Evolutionary conservation across 1,140 invertebrate species (phyloP).

Genomic region (Acromyrmex charruanus): DNA sequence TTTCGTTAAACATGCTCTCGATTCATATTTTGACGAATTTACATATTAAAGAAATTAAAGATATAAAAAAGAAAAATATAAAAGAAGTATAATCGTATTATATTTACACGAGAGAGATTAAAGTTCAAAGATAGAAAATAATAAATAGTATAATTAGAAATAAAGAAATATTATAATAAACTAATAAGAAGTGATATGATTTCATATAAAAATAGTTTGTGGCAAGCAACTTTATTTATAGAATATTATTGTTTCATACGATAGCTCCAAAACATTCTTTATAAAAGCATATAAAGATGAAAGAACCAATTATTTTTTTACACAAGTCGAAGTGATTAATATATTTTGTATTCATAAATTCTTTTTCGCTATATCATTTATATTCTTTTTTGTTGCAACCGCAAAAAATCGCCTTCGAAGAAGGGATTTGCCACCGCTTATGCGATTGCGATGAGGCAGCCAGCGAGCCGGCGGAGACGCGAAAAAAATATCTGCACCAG

Average conservation of each 20-base stretch:
- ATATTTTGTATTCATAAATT: slow-evolving; percentile 2
- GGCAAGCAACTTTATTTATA: neutral
- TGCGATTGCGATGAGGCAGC: slow-evolving; percentile 2
- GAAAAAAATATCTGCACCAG: slow-evolving; percentile 55
- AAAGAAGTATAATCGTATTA: neutral
- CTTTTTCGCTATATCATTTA: neutral
- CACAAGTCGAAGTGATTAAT: slow-evolving; percentile 3
- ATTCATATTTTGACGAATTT: neutral
- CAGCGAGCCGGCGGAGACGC: slow-evolving; percentile 34
- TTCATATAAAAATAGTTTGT: neutral
- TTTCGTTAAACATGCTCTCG: neutral
- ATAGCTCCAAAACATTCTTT: neutral
- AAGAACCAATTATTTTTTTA: slow-evolving; percentile 1
- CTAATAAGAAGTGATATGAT: neutral
- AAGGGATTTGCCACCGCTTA: neutral
- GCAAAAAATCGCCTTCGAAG: neutral
- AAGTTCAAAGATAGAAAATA: neutral
- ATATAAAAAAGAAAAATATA: neutral
- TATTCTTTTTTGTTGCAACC: slow-evolving; percentile 19
- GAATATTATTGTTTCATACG: neutral
- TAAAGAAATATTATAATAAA: neutral
- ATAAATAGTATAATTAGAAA: slow-evolving; percentile 1
- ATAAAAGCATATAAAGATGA: neutral
- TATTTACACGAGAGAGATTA: neutral
- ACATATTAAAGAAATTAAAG: neutral